phyloP scores from a whole-genome alignment of 2,113 vertebrate species.

The Nettapus auritus region DNA sequence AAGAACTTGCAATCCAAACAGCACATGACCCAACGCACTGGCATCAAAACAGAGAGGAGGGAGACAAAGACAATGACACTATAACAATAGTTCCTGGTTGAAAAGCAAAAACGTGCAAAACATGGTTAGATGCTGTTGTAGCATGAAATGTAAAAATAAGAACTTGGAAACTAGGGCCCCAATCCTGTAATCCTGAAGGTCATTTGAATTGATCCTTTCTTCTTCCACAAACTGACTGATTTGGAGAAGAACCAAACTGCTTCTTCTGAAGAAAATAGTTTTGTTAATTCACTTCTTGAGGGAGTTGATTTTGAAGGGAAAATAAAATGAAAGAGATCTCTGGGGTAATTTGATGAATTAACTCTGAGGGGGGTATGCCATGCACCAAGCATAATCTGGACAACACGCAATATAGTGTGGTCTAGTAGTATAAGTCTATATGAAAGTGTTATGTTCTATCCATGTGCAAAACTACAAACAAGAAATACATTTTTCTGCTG shows the following conservation, averaged over 20 bases:
- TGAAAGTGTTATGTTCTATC: background rate
- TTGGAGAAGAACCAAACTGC: background rate
- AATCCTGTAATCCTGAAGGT: background rate
- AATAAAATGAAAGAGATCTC: background rate
- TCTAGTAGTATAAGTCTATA: background rate
- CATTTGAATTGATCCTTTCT: background rate
- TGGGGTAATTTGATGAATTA: background rate
- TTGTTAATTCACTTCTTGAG: background rate
- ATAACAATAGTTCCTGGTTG: background rate
- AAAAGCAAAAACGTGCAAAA: background rate
- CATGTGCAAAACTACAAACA: background rate
- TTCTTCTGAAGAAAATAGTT: background rate
- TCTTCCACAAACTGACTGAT: background rate
- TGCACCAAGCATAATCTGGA: background rate
- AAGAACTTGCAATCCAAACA: background rate
- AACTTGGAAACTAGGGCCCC: background rate
- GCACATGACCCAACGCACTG: background rate
- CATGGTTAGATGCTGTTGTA: background rate
- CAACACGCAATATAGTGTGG: background rate
- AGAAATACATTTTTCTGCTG: background rate
- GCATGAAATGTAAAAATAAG: background rate
- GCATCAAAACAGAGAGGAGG: background rate
- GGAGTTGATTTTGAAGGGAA: background rate
- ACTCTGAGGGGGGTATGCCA: background rate
- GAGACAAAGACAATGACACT: background rate